Evolutionary conservation across 2,113 vertebrate genomes (phyloP).

Genomic region (Coptodon rendalli): DNA sequence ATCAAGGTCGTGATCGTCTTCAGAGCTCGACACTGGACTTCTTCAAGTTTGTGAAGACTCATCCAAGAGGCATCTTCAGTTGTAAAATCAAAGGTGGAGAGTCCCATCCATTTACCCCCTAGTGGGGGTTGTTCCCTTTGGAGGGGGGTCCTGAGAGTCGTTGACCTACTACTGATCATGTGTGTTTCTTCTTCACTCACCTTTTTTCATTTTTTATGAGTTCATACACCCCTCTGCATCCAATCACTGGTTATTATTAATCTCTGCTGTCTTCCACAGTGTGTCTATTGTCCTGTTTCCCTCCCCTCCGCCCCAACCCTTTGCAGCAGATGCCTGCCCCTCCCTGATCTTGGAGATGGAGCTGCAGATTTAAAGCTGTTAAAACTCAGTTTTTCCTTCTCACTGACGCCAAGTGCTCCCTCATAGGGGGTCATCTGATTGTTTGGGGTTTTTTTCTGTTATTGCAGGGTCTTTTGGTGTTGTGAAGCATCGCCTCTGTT

Average conservation of each 20-base stretch:
- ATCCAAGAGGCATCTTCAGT: background rate
- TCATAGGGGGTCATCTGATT: background rate
- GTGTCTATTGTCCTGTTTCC: background rate
- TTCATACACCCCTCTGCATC: background rate
- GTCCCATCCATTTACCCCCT: background rate
- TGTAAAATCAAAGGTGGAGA: background rate
- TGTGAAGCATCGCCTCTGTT: background rate
- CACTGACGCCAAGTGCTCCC: background rate
- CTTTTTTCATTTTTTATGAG: background rate
- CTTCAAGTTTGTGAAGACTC: background rate
- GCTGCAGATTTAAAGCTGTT: background rate
- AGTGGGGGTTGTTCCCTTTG: background rate
- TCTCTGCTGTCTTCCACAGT: background rate
- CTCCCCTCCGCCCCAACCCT: background rate
- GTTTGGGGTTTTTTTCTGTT: background rate
- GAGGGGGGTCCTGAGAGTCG: background rate
- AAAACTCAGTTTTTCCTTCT: background rate
- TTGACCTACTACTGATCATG: background rate
- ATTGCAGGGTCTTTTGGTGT: background rate
- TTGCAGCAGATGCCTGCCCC: background rate
- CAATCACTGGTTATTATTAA: background rate
- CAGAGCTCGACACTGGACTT: background rate
- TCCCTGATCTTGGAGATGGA: background rate
- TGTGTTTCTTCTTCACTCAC: background rate
- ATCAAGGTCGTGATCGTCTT: background rate